phyloP scores from a whole-genome alignment of 2,797 vertebrate species.

The Sebastes alutus region DNA sequence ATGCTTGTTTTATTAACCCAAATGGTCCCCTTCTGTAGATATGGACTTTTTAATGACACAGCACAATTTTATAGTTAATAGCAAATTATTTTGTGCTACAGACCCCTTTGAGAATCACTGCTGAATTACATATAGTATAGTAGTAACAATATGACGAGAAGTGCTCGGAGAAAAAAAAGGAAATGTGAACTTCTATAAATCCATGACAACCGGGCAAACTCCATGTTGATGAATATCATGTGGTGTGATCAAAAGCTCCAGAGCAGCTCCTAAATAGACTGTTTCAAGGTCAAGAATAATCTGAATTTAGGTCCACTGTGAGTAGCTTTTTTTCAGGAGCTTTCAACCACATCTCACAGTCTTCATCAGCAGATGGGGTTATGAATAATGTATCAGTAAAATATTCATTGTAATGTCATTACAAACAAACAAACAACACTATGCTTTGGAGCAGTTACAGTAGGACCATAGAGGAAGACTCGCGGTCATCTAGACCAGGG shows the following conservation, averaged over 20 bases:
- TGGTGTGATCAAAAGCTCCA: background rate
- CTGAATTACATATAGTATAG: no score
- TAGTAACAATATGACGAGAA: background rate
- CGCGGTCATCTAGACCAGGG: no score
- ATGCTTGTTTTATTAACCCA: no score
- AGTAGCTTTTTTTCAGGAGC: background rate
- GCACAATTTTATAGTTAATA: fast-evolving
- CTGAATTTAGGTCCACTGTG: background rate
- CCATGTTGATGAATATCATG: background rate
- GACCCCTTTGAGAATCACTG: no score
- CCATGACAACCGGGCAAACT: background rate
- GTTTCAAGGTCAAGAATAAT: background rate
- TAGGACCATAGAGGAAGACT: no score
- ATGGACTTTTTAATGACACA: no score
- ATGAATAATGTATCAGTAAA: background rate
- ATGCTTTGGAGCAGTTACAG: background rate
- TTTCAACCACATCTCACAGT: background rate
- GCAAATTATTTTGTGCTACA: no score
- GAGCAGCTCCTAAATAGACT: background rate
- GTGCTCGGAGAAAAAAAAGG: background rate
- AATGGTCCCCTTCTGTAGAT: no score
- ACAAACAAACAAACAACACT: background rate
- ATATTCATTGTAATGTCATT: background rate
- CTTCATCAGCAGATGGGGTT: background rate
- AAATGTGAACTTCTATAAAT: background rate